Conservation (phyloP, 2,113 vertebrate species). For the sheep (Ovis aries) region ARS-UI_Ramb_v3.0 NC_056055.1:171183001-171183500, state of each 20-base stretch:
- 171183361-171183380: not conserved
- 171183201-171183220: not conserved
- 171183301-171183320: rapidly evolving
- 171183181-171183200: not conserved
- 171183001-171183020: not conserved
- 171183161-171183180: not conserved
- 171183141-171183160: not conserved
- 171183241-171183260: not conserved
- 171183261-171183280: not conserved
- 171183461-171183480: not conserved
- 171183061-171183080: rapidly evolving
- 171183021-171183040: not conserved
- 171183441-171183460: not conserved
- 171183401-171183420: not conserved
- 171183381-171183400: not conserved
- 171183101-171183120: not conserved
- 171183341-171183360: not conserved
- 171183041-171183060: not conserved
- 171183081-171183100: not conserved
- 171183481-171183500: not conserved
- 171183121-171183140: not conserved
- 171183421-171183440: not conserved
- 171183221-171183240: not conserved
- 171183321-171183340: not conserved
- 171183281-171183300: not conserved